Percentiles rank a stretch among this genome's conserved stretches.
These are phyloP conservation scores for Epinephelus malabaricus DNA, from an alignment of 2,797 vertebrate species.

Conservation along the genomic window DNA sequence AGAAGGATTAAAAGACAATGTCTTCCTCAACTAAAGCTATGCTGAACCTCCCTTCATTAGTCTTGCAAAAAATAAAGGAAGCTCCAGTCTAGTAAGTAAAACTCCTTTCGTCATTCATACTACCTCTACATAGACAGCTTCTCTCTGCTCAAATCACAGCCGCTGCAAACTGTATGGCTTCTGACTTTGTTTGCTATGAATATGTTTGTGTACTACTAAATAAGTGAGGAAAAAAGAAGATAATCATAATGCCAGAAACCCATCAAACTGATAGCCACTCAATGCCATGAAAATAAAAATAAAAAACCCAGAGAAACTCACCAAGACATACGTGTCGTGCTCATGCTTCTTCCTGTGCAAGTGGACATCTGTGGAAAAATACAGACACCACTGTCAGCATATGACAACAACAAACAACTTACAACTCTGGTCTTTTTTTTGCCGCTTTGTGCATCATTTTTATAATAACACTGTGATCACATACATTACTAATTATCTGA, in stretches of 20 bases:
- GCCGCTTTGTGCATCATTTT: too few species aligned
- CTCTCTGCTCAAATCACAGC: background rate
- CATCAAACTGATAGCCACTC: background rate
- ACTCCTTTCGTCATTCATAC: too few species aligned
- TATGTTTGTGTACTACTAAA: background rate
- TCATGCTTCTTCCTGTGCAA: slow-evolving; percentile 84
- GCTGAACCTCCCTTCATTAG: background rate
- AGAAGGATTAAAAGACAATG: too few species aligned
- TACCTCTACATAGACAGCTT: background rate
- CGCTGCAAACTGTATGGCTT: background rate
- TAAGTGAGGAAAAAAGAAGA: too few species aligned
- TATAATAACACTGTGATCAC: too few species aligned
- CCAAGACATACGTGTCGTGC: slow-evolving; percentile 80
- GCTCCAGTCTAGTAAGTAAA: background rate
- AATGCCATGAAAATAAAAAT: background rate
- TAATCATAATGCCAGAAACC: background rate
- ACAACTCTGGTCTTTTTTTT: too few species aligned
- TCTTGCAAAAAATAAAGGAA: background rate
- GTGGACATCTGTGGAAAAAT: slow-evolving; percentile 68
- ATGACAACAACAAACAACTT: background rate
- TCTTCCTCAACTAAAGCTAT: background rate
- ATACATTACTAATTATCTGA: too few species aligned
- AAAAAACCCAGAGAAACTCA: slow-evolving; percentile 57
- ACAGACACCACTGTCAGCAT: background rate
- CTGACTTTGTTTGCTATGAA: background rate